Conservation (phyloP, 92 coral and sea anemone genomes). For the Pocillopora grandis region DNA sequence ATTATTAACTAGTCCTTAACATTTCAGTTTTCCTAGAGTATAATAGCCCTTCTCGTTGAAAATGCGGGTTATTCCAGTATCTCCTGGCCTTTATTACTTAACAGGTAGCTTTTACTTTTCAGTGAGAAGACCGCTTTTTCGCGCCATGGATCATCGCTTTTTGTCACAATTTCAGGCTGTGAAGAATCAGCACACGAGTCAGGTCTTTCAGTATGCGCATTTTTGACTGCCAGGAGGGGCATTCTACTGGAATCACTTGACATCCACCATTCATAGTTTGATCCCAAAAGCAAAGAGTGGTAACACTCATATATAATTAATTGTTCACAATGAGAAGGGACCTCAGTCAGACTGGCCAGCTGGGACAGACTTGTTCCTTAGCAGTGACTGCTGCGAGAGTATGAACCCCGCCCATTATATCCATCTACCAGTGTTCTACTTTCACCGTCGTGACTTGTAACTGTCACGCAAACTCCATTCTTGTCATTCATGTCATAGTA, state of each 20-base stretch:
- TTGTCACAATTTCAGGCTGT: conserved; percentile 47
- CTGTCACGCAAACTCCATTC: conserved; percentile 57
- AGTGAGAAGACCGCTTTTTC: conserved; percentile 48
- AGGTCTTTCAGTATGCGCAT: conserved; percentile 53
- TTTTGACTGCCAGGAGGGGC: conserved; percentile 41
- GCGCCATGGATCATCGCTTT: conserved; percentile 41
- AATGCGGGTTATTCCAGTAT: not conserved
- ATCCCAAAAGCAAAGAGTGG: not conserved
- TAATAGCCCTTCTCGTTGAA: conserved; percentile 37
- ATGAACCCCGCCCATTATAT: not conserved
- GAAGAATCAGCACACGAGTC: conserved; percentile 22
- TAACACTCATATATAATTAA: conserved; percentile 48
- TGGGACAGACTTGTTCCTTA: conserved; percentile 45
- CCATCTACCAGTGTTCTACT: conserved; percentile 44
- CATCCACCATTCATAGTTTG: conserved; percentile 42
- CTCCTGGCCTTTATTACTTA: conserved; percentile 46
- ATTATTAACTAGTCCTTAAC: conserved; percentile 30
- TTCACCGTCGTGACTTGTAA: conserved; percentile 52
- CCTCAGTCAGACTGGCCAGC: conserved; percentile 42
- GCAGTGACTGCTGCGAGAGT: conserved; percentile 39
- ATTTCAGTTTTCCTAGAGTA: conserved; percentile 49
- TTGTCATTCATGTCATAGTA: conserved; percentile 42
- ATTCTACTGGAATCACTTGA: conserved; percentile 34
- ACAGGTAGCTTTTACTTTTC: conserved; percentile 41
- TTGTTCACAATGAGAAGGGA: conserved; percentile 46